Base-by-base conservation (phyloP, 2,797 vertebrate species). In the Cygnus olor region DNA sequence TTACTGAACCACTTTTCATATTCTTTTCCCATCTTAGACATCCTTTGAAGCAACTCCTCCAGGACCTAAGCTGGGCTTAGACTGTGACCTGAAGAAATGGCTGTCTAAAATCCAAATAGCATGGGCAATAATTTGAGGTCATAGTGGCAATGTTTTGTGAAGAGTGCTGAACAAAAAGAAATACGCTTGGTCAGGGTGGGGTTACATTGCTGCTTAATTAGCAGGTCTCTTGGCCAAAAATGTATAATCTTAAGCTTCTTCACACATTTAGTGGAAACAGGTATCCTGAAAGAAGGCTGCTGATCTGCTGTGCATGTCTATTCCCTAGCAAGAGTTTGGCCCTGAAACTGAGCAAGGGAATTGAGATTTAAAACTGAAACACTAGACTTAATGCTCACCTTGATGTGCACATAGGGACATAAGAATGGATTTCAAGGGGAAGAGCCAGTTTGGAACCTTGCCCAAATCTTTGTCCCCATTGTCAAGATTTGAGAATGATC, bases 311-410 rank as follows among this genome's bases (percentile, higher is more conserved):
- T 57, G 36, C 25, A 6, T 42, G 58, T 60, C 13, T 84, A 28
- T 84, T 51, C 58, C 28, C 10, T n/a, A 66, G 68, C 81, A 89
- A 94, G 87, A 12, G 20, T 76, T 92, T 97, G 93, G 84, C 86
- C 82, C 34, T 32, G 42, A 95, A 92, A 6, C 14, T 45, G 44
- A 66, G 34, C 24, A 15, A 89, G 80, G 56, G 92, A 95, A 90
- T 90, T 81, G 91, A 95, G 82, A 94, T 85, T 87, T 91, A 82
- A 90, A 80, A 77, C 38, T 80, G 84, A 91, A 94, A 93, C 20
- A 22, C 81, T 68, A 77, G 51, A 58, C 27, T 79, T 92, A 45
- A 68, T 71, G 61, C 78, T 95, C 82, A 85, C 91, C 80, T 88
- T 84, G 66, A 84, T 72, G 78, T 83, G 57, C 38, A 30, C 6